These are phyloP conservation scores for Xylocampa areola DNA, from an alignment of 2,888 invertebrate genomes.

Conservation along the genomic window DNA sequence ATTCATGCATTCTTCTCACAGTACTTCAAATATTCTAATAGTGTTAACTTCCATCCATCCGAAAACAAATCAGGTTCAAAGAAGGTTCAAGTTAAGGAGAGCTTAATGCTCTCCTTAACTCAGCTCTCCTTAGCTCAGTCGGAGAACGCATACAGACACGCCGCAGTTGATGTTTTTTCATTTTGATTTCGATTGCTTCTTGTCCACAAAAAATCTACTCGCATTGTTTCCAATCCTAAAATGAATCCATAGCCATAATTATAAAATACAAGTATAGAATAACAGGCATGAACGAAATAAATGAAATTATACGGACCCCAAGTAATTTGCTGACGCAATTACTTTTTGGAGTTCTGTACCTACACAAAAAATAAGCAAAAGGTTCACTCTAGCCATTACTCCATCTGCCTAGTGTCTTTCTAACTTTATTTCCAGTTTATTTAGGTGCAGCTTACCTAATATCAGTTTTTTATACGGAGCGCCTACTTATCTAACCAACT, in stretches of 20 bases:
- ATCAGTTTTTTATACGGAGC: too few species aligned
- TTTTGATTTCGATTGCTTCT: slow-evolving; percentile 3
- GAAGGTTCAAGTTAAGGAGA: too few species aligned
- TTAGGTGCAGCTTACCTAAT: too few species aligned
- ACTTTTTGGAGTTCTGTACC: slow-evolving; percentile 47
- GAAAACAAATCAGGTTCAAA: too few species aligned
- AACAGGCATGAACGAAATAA: slow-evolving; percentile 42
- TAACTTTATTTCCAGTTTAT: too few species aligned
- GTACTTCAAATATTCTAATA: too few species aligned
- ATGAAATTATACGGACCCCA: slow-evolving; percentile 55
- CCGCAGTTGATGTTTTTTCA: not conserved
- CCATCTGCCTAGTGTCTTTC: too few species aligned
- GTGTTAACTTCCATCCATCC: too few species aligned
- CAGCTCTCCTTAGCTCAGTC: too few species aligned
- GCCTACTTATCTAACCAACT: too few species aligned
- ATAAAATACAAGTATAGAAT: slow-evolving; percentile 48
- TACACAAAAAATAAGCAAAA: not conserved
- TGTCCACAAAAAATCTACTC: not conserved
- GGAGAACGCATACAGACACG: not conserved
- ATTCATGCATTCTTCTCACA: too few species aligned
- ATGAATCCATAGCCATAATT: slow-evolving; percentile 34
- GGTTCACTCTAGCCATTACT: not conserved
- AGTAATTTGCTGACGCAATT: slow-evolving; percentile 55
- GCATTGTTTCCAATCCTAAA: slow-evolving; percentile 18
- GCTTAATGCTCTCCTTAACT: too few species aligned